phyloP scores from a whole-genome alignment of 2,797 vertebrate species.

The Harpagifer antarcticus region DNA sequence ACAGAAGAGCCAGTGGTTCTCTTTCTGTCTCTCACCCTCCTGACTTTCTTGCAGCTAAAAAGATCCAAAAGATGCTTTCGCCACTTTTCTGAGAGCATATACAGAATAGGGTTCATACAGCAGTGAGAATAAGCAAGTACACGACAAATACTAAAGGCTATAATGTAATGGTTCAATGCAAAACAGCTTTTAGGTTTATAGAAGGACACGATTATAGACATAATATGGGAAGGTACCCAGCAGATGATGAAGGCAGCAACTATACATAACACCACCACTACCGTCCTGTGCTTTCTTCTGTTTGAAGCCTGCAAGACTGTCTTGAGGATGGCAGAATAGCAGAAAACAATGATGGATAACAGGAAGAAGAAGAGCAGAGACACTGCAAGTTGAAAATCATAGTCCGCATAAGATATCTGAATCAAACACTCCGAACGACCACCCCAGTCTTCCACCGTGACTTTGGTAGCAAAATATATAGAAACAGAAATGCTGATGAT shows the following conservation, averaged over 20 bases:
- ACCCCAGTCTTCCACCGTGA: rapidly evolving
- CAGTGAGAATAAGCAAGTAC: conserved; percentile 82
- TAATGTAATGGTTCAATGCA: rapidly evolving
- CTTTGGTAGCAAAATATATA: conserved; percentile 48
- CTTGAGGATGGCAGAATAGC: conserved; percentile 76
- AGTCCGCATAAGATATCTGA: rapidly evolving
- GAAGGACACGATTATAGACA: conserved; percentile 48
- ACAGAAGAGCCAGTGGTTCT: not conserved
- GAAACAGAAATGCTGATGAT: conserved; percentile 66
- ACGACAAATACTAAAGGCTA: conserved; percentile 27
- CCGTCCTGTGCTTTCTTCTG: conserved; percentile 60
- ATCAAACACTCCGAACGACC: conserved; percentile 12
- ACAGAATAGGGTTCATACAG: conserved; percentile 82
- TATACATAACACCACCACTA: conserved; percentile 73
- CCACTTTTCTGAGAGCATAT: conserved; percentile 69
- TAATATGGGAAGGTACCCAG: conserved; percentile 78
- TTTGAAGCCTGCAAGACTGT: conserved; percentile 57
- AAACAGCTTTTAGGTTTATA: not conserved
- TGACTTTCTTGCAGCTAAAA: conserved; percentile 34
- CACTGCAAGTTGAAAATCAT: conserved; percentile 67
- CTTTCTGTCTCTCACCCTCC: not conserved
- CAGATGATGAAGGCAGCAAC: conserved; percentile 78
- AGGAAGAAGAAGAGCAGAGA: conserved; percentile 79
- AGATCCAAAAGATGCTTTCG: conserved; percentile 57
- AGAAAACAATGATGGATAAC: conserved; percentile 74